Base-by-base conservation (phyloP, 2,888 invertebrate genomes). In the Megamerina dolium region DNA sequence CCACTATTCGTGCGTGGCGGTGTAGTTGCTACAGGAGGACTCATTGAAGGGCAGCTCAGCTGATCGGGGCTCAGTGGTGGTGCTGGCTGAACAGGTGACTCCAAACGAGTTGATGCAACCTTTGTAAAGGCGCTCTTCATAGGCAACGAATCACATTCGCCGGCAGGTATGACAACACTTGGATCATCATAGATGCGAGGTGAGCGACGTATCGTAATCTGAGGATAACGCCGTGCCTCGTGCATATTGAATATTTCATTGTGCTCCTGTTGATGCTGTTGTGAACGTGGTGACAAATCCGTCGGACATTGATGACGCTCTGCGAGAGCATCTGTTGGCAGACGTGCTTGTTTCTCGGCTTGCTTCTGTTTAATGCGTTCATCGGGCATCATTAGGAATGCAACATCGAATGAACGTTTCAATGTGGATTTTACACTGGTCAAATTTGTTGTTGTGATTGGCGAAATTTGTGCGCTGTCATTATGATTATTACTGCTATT, bases 401-500 rank as follows among this genome's bases (percentile, higher is more conserved):
- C 91, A 9, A 92, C 91, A 66, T 92, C 91, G 64, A 92, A 92
- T 1, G 89, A 86, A 13, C 92, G 75, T 60, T 92, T 92, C n/a
- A 70, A 53, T 53, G 69, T 60, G 1, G 58, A 55, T 19, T 56
- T 59, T 4, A 56, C 50, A 37, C 76, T 60, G 72, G 64, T 56
- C 36, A 49, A 33, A 3, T 41, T 39, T 9, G 75, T 73, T 31
- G 50, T 45, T 12, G 45, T 46, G 8, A 44, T 43, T n/a, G 56
- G 54, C 10, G 57, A 58, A 23, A 54, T 44, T 18, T 49, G 46
- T n/a, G 57, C 55, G 39, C 51, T 63, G 27, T 53, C 56, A 72
- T 72, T 60, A 61, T 51, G 30, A 45, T 74, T 43, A 45, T 55
- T 59, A n/a, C n/a, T n/a, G 40, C 46, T 55, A 23, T 53, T 33